phyloP scores from a whole-genome alignment of 2,797 vertebrate species.

The Acrocephalus scirpaceus region DNA sequence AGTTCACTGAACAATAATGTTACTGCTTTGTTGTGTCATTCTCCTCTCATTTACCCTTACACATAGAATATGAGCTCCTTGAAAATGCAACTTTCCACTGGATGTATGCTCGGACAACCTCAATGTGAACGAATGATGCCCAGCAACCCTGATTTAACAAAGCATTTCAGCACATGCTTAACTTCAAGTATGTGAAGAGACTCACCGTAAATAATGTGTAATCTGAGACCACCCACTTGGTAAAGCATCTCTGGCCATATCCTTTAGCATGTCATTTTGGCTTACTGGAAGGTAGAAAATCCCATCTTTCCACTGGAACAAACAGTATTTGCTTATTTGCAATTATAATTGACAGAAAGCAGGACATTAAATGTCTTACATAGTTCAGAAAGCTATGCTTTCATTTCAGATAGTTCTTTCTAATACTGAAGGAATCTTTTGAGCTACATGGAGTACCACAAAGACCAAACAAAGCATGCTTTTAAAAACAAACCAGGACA shows the following conservation, averaged over 20 bases:
- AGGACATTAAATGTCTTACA: neutral
- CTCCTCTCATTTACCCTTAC: neutral
- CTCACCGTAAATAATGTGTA: neutral
- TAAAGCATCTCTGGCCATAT: neutral
- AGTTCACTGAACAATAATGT: neutral
- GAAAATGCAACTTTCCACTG: neutral
- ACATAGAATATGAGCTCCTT: neutral
- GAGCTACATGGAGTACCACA: neutral
- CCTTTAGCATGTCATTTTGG: neutral
- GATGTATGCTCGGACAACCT: neutral
- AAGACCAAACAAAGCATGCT: neutral
- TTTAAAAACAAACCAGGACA: neutral
- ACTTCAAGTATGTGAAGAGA: neutral
- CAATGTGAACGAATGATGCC: neutral
- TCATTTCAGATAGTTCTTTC: neutral
- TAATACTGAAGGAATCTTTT: neutral
- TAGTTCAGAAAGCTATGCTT: neutral
- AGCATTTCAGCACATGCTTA: neutral
- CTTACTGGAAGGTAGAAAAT: neutral
- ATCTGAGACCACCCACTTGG: neutral
- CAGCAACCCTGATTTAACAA: neutral
- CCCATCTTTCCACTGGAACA: neutral
- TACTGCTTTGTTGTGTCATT: neutral
- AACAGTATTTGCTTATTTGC: neutral
- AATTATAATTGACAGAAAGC: neutral